phyloP scores from a whole-genome alignment of 2,888 invertebrate genomes.

The Dendrolimus houi region DNA sequence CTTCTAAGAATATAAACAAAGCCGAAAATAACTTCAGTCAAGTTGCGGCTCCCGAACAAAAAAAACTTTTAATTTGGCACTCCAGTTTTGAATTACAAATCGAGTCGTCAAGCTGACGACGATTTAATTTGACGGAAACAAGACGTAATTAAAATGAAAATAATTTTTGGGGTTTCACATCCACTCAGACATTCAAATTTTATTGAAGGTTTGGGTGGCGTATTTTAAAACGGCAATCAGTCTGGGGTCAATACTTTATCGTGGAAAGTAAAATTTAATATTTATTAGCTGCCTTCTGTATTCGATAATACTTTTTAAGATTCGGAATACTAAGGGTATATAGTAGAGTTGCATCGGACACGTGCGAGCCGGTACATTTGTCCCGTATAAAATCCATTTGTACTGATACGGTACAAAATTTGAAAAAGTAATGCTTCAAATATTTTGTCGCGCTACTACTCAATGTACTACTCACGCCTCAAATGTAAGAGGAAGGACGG shows the following conservation, averaged over 20 bases:
- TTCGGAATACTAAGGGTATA: too few relatives aligned
- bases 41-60: constrained; percentile 12
- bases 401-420: too few relatives aligned
- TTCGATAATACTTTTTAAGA: too few relatives aligned
- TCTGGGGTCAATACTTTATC: background rate
- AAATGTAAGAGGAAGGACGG: too few relatives aligned
- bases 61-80: constrained; percentile 32
- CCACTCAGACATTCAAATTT: constrained; percentile 41
- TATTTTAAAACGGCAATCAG: constrained; percentile 7
- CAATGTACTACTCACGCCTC: too few relatives aligned
- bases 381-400: too few relatives aligned
- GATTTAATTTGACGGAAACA: constrained; percentile 54
- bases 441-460: too few relatives aligned
- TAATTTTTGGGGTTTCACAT: constrained; percentile 26
- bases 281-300: too few relatives aligned
- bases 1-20: background rate
- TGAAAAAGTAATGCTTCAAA: too few relatives aligned
- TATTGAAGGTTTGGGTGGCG: constrained; percentile 18
- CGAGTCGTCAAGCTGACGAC: constrained; percentile 30
- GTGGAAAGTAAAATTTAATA: too few relatives aligned
- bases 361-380: too few relatives aligned
- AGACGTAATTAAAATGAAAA: constrained; percentile 53
- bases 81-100: constrained; percentile 57
- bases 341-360: too few relatives aligned
- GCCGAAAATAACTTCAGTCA: background rate